Base-by-base conservation (phyloP, 1,140 invertebrate genomes). In the Monomorium pharaonis region DNA sequence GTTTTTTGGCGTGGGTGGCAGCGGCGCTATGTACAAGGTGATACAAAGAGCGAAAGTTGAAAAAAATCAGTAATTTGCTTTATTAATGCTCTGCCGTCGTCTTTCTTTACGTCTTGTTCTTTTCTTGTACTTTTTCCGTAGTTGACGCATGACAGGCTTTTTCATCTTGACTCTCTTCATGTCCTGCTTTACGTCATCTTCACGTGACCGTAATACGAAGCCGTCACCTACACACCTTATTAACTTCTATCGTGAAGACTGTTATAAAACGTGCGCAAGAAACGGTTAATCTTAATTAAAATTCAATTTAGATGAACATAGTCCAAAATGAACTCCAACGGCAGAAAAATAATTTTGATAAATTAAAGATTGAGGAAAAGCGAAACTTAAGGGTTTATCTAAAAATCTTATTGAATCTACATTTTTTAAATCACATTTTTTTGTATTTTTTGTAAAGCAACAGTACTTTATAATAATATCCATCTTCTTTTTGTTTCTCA, bases 21-120 rank as follows among this genome's bases (percentile, higher is more conserved):
- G 98, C 98, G 1, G 97, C 97, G 3, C 92, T 98, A 14, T 98
- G 98, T 91, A 98, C 98, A 81, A 98, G 98, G 98, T 98, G 96
- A 95, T 93, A 86, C 56, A 49, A 85, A 63, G 14, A 10, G 58
- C 63, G 18, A 18, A 47, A 77, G 18, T 5, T 18, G 18, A 75
- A 78, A 70, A 18, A 33, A 18, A 75, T 33, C 4, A 18, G 24
- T 21, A 33, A 58, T 51, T 60, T 24, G 14, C 16, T 65, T 76
- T n/a, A 14, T 49, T 49, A 49, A 2, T 58, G 37, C 24, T 70
- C 30, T 49, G n/a, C 9, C 12, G 10, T 14, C 6, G n/a, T 21
- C 12, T 18, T 51, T 65, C 21, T 24, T 54, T 37, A 42, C 10
- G 12, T 24, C 5, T 3, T 37, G 1, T 37, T 37, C 3, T 37